Percentiles rank a stretch among this genome's conserved stretches.
These are phyloP conservation scores for Parotocinclus haroldoi DNA, from an alignment of 2,797 vertebrate species.

Conservation along the genomic window DNA sequence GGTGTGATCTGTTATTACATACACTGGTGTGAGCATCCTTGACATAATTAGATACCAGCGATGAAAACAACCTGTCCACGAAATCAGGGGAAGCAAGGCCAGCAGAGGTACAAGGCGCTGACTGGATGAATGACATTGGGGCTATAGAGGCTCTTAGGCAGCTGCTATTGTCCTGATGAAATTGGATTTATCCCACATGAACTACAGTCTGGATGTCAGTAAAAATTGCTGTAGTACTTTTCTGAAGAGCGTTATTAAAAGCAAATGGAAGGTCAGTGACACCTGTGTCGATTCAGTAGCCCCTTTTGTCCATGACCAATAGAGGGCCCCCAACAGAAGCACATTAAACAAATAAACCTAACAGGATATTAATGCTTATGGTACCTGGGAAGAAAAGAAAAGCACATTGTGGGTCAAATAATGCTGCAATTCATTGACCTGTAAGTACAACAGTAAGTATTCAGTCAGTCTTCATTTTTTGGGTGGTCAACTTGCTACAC, in stretches of 20 bases:
- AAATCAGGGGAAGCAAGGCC: slow-evolving; percentile 27
- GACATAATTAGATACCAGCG: slow-evolving; percentile 54
- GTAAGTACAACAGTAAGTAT: no score
- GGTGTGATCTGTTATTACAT: not conserved
- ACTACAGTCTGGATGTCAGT: slow-evolving; percentile 37
- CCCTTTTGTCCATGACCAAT: no score
- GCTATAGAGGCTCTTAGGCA: slow-evolving; percentile 50
- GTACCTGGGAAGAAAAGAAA: no score
- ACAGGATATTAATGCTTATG: no score
- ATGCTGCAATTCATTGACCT: no score
- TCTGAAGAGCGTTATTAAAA: slow-evolving; percentile 63
- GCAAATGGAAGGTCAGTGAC: slow-evolving; percentile 52
- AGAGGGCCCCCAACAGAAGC: no score
- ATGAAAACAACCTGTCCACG: not conserved
- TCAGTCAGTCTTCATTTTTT: no score
- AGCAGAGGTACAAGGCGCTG: slow-evolving; percentile 7
- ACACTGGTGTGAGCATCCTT: slow-evolving; percentile 49
- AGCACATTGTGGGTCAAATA: no score
- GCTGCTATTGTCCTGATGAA: slow-evolving; percentile 66
- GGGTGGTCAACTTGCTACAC: no score
- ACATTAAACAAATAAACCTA: no score
- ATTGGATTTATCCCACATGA: slow-evolving; percentile 69
- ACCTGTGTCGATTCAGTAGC: not conserved
- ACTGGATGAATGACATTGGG: slow-evolving; percentile 20
- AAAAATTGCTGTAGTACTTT: slow-evolving; percentile 47